Evolutionary conservation across 2,888 invertebrate species (phyloP).

Genomic region (Amphipoea lucens): DNA sequence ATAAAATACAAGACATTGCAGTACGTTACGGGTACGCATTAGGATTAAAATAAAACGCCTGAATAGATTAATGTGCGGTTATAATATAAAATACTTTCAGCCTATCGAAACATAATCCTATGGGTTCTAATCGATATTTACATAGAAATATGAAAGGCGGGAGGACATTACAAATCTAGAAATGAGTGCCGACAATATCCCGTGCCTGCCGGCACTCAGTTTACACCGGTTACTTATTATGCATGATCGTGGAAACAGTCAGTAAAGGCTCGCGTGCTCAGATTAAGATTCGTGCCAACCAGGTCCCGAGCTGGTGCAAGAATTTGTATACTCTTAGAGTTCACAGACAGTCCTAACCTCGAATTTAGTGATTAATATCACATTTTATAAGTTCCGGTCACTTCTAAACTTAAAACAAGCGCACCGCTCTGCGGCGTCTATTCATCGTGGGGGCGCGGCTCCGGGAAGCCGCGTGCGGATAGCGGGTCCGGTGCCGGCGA

Average conservation of each 20-base stretch:
- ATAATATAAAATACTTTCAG: conserved; percentile 90
- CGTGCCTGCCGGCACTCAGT: conserved; percentile 66
- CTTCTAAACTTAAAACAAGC: conserved; percentile 54
- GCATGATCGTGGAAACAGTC: conserved; percentile 71
- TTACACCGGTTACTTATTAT: conserved; percentile 71
- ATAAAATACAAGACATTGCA: conserved; percentile 37
- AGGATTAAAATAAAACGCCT: conserved; percentile 71
- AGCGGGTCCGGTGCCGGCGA: conserved; percentile 74
- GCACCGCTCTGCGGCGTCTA: conserved; percentile 68
- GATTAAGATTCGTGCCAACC: conserved; percentile 68
- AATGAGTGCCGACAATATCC: conserved; percentile 72
- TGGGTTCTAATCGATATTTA: conserved; percentile 87
- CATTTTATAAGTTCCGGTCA: conserved; percentile 59
- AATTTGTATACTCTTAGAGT: conserved; percentile 65
- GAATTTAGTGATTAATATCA: conserved; percentile 66
- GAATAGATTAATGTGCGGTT: conserved; percentile 82
- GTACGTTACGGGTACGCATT: conserved; percentile 48
- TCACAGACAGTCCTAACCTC: conserved; percentile 61
- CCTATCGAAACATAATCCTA: conserved; percentile 89
- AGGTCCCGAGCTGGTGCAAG: conserved; percentile 74
- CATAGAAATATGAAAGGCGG: conserved; percentile 85
- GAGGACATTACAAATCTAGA: conserved; percentile 76
- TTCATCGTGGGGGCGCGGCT: conserved; percentile 78
- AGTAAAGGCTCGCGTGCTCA: conserved; percentile 65
- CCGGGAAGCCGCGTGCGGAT: conserved; percentile 79